Evolutionary conservation across 2,113 vertebrate genomes (phyloP).

Genomic region (Amphiprion percula): DNA sequence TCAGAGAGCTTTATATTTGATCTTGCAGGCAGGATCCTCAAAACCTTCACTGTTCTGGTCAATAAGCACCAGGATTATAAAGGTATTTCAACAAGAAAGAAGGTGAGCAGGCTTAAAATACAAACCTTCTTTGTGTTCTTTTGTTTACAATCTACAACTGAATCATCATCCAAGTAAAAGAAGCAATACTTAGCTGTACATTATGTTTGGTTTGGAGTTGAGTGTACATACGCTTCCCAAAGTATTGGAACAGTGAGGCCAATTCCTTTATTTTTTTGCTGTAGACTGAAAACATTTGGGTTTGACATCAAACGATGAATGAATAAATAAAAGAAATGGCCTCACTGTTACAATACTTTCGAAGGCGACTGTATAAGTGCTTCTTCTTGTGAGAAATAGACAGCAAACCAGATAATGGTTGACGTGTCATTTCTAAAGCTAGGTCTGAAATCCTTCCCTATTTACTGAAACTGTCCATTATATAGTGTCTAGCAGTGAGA

Average conservation of each 20-base stretch:
- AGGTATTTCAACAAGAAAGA: neutral
- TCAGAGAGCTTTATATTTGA: neutral
- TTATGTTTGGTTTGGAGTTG: neutral
- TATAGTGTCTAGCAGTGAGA: neutral
- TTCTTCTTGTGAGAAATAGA: neutral
- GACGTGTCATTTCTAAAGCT: constrained; percentile 11
- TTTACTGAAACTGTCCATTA: neutral
- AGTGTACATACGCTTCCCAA: neutral
- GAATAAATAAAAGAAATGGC: too few relatives aligned
- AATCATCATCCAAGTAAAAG: neutral
- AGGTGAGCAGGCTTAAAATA: neutral
- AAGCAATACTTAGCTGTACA: neutral
- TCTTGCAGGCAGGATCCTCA: neutral
- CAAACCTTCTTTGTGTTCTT: neutral
- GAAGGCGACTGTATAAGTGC: neutral
- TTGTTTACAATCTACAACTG: neutral
- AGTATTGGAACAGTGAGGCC: too few relatives aligned
- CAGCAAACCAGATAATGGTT: neutral
- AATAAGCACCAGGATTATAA: neutral
- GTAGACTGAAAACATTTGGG: too few relatives aligned
- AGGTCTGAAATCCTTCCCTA: neutral
- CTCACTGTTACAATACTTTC: too few relatives aligned
- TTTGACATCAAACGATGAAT: too few relatives aligned
- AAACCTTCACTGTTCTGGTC: neutral
- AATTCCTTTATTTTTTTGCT: too few relatives aligned